Evolutionary conservation across 1,140 invertebrate species (phyloP), one percentile per base, ranked within the genome.

Genomic region (Drosophila sp.): DNA sequence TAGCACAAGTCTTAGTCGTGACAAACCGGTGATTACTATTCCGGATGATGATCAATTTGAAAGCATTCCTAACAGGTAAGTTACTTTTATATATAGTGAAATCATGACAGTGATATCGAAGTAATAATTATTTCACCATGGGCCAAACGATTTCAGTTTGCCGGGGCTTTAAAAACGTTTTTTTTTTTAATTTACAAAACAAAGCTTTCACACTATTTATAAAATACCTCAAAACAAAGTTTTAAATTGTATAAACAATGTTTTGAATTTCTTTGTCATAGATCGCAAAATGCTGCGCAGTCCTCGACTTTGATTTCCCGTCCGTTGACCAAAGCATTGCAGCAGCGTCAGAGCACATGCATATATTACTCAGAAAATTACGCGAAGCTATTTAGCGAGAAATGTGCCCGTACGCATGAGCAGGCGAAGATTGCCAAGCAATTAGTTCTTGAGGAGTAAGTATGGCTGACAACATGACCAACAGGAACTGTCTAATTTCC

Each of bases 311-410:
- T 7, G 27, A 41, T 27, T 5, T 27, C 43, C 11, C 29, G 14
- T 0, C 32, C 11, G 11, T 46, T 38, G 14, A 64, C 70, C 13
- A 51, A 62, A 3, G 50, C 56, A 0, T 8, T 83, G 25, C 76
- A 84, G n/a, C 16, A 25, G 0, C 72, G 64, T 4, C 63, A 78
- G 2, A 58, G 29, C 7, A 48, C 14, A 9, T 70, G 59, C 2
- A n/a, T 58, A 1, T 86, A 57, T 32, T 72, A 78, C 0, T 32
- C 59, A 0, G 59, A 82, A 3, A 53, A 41, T 21, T 86, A 27
- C 14, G 14, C 21, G 7, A 13, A 56, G 0, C 3, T 51, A 0
- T 78, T 67, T 4, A 67, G 9, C 3, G n/a, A 72, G 7, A 58
- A 41, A 6, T 18, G 21, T 4, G 32, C 13, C 0, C 66, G 63